phyloP scores from a whole-genome alignment of 2,113 vertebrate species.

The Clarias magur region DNA sequence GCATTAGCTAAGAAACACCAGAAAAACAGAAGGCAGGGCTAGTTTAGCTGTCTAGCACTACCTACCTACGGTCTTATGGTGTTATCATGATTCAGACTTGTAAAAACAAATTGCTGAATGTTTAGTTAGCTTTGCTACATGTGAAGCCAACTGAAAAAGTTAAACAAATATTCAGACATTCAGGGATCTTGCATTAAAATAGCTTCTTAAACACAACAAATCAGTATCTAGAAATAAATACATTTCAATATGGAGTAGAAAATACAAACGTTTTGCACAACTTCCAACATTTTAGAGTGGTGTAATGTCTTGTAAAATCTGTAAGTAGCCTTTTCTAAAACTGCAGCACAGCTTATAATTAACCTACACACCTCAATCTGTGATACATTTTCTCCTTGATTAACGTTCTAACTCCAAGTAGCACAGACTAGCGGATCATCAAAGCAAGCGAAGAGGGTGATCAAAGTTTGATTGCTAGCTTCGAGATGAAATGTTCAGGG shows the following conservation, averaged over 20 bases:
- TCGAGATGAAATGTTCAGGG: conserved; percentile 16
- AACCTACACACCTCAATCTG: conserved; percentile 51
- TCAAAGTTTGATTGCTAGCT: conserved; percentile 48
- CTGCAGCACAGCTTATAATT: conserved; percentile 34
- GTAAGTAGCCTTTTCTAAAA: conserved; percentile 7
- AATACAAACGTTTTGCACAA: not conserved
- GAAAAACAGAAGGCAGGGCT: not conserved
- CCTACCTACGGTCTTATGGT: not conserved
- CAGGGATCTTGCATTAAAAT: not conserved
- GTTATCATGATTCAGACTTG: not conserved
- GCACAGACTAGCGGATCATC: conserved; percentile 40
- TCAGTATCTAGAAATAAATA: not conserved
- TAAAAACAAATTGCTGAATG: not conserved
- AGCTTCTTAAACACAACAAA: not conserved
- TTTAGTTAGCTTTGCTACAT: not conserved
- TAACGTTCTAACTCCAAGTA: conserved; percentile 28
- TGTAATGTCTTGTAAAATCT: not conserved
- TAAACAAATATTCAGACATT: not conserved
- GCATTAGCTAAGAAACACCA: not conserved
- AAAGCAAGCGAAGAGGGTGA: conserved; percentile 39
- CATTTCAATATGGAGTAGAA: not conserved
- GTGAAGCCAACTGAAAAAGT: not conserved
- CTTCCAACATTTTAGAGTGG: not conserved
- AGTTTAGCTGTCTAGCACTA: not conserved
- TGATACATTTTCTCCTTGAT: conserved; percentile 41